Percentiles rank a stretch among this genome's conserved stretches.
Evolutionary conservation across 2,888 invertebrate genomes (phyloP).

Genomic region (Drosophila histrio): DNA sequence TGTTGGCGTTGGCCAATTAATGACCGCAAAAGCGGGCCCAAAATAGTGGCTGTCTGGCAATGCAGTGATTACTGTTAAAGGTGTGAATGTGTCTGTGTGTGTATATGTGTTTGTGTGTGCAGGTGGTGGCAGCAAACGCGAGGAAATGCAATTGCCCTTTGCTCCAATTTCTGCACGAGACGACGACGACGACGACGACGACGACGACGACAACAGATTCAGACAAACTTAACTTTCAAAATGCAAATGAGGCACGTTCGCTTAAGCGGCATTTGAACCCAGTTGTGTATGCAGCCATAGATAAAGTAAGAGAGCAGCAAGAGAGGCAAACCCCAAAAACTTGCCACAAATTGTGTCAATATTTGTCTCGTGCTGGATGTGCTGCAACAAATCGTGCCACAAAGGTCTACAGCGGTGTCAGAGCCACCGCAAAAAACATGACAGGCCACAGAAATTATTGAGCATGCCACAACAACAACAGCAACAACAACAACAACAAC

Average conservation of each 20-base stretch:
- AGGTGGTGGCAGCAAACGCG: conserved; percentile 35
- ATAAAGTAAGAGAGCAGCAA: background rate
- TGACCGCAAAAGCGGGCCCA: conserved; percentile 37
- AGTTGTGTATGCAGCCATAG: conserved; percentile 1
- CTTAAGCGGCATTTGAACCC: conserved; percentile 69
- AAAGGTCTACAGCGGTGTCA: conserved; percentile 83
- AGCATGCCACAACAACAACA: conserved; percentile 51
- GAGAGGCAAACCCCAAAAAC: conserved; percentile 41
- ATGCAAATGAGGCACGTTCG: conserved; percentile 74
- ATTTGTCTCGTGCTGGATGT: conserved; percentile 77
- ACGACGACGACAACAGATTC: conserved; percentile 8
- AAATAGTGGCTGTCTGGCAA: conserved; percentile 42
- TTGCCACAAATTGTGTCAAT: conserved; percentile 77
- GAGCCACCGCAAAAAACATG: conserved; percentile 62
- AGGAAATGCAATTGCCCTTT: conserved; percentile 73
- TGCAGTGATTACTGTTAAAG: conserved; percentile 41
- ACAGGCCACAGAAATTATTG: conserved; percentile 79
- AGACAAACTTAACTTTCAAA: conserved; percentile 61
- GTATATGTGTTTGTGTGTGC: conserved; percentile 21
- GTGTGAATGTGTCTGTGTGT: background rate
- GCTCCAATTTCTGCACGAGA: conserved; percentile 70
- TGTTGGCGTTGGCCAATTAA: conserved; percentile 53
- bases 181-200: conserved; percentile 12
- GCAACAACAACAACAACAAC: conserved; percentile 16
- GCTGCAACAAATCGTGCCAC: conserved; percentile 84